phyloP scores from a whole-genome alignment of 2,113 vertebrate species.

The Ceuthmochares aereus region DNA sequence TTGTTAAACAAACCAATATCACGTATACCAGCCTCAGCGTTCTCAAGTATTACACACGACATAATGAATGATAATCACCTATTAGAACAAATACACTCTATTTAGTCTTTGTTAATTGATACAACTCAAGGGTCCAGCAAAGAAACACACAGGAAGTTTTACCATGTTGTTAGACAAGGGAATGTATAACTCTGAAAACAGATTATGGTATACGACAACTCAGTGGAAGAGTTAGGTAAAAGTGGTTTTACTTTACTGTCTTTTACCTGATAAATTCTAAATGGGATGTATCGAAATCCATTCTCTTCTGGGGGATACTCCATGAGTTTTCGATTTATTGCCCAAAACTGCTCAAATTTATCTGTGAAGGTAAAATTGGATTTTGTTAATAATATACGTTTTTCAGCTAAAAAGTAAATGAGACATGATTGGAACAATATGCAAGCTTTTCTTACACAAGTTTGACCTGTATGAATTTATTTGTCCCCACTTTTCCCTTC shows the following conservation, averaged over 20 bases:
- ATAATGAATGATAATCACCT: background rate
- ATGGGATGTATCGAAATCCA: slow-evolving; percentile 96
- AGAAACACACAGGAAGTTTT: background rate
- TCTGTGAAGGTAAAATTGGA: slow-evolving; percentile 82
- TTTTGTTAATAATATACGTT: slow-evolving; percentile 14
- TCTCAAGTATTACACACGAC: background rate
- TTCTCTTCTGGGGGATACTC: slow-evolving; percentile 92
- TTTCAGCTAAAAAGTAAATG: background rate
- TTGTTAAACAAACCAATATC: background rate
- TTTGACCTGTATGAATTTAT: background rate
- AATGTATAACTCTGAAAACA: background rate
- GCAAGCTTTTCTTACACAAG: background rate
- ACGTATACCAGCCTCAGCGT: background rate
- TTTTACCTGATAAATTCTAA: slow-evolving; percentile 98
- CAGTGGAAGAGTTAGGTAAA: background rate
- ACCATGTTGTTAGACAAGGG: background rate
- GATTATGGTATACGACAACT: background rate
- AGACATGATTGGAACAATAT: background rate
- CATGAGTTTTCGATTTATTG: slow-evolving; percentile 99
- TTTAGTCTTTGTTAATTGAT: background rate
- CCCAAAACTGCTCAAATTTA: slow-evolving; percentile 99
- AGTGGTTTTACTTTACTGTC: background rate
- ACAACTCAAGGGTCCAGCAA: background rate
- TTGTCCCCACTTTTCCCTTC: background rate
- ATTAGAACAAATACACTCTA: background rate